A percentile compares a stretch with the other conserved stretches of the same genome.
Evolutionary conservation across 2,113 vertebrate genomes (phyloP).

Genomic region (Calonectris borealis): DNA sequence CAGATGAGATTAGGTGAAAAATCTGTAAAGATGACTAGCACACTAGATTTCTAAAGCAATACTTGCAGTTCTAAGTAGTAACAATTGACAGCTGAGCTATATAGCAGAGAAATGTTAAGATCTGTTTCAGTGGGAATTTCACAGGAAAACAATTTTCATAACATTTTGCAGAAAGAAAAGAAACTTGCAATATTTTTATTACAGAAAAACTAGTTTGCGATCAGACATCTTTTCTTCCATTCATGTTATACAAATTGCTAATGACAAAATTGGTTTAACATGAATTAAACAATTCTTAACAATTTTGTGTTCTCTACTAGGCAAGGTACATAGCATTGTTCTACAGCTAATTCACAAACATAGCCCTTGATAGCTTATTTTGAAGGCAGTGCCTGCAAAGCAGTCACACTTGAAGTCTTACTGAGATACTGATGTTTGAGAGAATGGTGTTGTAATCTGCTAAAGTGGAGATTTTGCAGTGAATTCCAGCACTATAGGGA

Average conservation of each 20-base stretch:
- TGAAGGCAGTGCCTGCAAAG: not conserved
- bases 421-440: not conserved
- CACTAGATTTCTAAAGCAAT: not conserved
- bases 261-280: not conserved
- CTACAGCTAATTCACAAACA: not conserved
- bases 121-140: not conserved
- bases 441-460: not conserved
- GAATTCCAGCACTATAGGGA: not conserved
- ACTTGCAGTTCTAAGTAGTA: not conserved
- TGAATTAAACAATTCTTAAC: not conserved
- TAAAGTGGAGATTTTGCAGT: not conserved
- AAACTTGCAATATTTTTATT: not conserved
- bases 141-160: not conserved
- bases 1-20: not conserved
- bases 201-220: not conserved
- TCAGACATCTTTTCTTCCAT: not conserved
- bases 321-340: not conserved
- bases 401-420: not conserved
- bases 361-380: not conserved
- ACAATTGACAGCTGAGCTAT: not conserved
- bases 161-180: not conserved
- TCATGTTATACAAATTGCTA: not conserved
- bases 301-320: not conserved
- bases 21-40: not conserved
- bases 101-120: not conserved